Base-by-base conservation (phyloP, 2,113 vertebrate species). In the Cynopterus brachyotis region DNA sequence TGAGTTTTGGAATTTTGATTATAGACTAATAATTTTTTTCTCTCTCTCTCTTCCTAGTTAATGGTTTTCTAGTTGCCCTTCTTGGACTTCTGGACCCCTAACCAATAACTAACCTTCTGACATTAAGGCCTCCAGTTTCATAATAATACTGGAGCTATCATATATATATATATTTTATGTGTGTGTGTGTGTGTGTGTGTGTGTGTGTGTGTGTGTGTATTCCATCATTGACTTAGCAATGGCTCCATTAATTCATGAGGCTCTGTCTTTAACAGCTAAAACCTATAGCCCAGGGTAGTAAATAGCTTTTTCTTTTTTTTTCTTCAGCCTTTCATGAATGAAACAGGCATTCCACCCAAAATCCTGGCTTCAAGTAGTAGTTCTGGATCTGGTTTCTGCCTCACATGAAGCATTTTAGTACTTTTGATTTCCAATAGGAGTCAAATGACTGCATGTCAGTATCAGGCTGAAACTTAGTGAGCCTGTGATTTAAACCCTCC, bases 1-100 rank as follows among this genome's bases (percentile, higher is more conserved):
- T 84, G 70, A 97, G 75, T 93, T 70, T 89, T 85, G 9, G 35
- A 76, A 92, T 89, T 94, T 96, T 67, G 67, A 47, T 92, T 95
- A 66, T 62, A 95, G 79, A 45, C 26, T 90, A 24, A 88, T 92
- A 80, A 22, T 73, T 79, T 81, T 76, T 67, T 86, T 88, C 15
- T 62, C 17, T 60, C 12, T 80, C 32, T 97, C 30, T 73, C 32
- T 87, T 84, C 60, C 83, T 97, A 79, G 87, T 94, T 87, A 92
- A 89, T 91, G 22, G 32, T 94, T 95, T 97, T 94, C 75, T 55
- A 76, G 32, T 92, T 92, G 64, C 22, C 40, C 64, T 12, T 28
- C 24, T 93, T 86, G 37, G 24, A 70, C 86, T 89, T 72, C 59
- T 83, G 53, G 59, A 57, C 30, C 20, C 72, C 50, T 42, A 53